Evolutionary conservation across 2,888 invertebrate species (phyloP).

Genomic region (Aspidapion aeneum): DNA sequence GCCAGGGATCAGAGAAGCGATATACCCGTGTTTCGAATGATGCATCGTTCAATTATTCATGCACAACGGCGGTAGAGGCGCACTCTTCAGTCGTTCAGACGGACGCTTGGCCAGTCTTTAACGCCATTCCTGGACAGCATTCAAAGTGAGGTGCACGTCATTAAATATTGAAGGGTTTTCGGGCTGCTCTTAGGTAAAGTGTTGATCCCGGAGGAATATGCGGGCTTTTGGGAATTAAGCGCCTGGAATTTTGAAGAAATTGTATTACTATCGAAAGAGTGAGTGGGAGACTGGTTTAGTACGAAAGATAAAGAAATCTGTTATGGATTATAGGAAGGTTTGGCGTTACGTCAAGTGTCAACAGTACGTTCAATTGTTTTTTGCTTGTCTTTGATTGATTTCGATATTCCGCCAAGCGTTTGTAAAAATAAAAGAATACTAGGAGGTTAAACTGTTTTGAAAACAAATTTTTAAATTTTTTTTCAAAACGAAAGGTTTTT

Average conservation of each 20-base stretch:
- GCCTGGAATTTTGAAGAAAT: background rate
- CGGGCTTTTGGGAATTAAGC: constrained; percentile 19
- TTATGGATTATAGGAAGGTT: too few species aligned
- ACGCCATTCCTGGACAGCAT: constrained; percentile 28
- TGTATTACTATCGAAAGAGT: background rate
- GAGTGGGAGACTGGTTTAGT: background rate
- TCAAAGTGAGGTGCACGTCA: constrained; percentile 35
- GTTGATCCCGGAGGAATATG: constrained; percentile 37
- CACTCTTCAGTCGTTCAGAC: constrained; percentile 29
- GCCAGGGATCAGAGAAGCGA: constrained; percentile 48
- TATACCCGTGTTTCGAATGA: constrained; percentile 41
- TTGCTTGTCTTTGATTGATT: too few species aligned
- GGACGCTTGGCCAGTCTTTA: constrained; percentile 35
- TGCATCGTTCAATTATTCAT: constrained; percentile 48
- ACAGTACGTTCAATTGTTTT: too few species aligned
- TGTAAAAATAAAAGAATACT: too few species aligned
- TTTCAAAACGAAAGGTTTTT: too few species aligned
- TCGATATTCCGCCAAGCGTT: too few species aligned
- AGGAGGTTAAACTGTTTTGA: too few species aligned
- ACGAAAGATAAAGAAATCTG: too few species aligned
- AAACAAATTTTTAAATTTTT: too few species aligned
- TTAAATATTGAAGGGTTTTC: constrained; percentile 44
- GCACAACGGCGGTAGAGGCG: too few species aligned
- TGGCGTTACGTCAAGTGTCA: too few species aligned
- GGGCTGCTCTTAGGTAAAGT: constrained; percentile 39